Evolutionary conservation across 2,888 invertebrate genomes (phyloP), one percentile per base, ranked within the genome.

Genomic region (Trichopria drosophilae): DNA sequence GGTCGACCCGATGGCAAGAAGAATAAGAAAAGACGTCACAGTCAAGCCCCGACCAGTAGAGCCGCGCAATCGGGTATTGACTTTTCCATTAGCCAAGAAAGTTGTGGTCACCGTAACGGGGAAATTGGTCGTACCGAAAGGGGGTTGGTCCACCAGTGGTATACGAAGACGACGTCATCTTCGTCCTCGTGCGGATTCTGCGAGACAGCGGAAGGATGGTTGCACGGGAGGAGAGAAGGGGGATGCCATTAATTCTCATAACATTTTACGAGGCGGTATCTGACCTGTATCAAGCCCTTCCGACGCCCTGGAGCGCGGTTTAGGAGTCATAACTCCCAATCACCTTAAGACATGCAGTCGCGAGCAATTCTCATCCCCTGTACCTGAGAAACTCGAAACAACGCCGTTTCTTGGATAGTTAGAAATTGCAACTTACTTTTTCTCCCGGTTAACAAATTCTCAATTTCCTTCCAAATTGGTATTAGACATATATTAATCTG

Each of bases 311-410:
- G 59, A 69, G 67, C 68, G 67, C 69, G 67, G 67, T 73, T 72
- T 71, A 72, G 72, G 72, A 73, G 64, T 71, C 73, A 70, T 73
- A 74, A 73, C 73, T 74, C 65, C 72, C 72, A 72, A 73, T 73
- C 72, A 72, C 72, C 71, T 67, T 66, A 67, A 71, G 73, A 73
- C 71, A 71, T 68, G 71, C 72, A 71, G 73, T 71, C 67, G 66
- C 63, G 61, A 62, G 62, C 70, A 68, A 68, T 72, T 68, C 68
- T 62, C 64, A 34, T 45, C 50, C 37, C 42, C 36, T 44, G 28
- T 47, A 51, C 50, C 56, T 49, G 55, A 40, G 41, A 53, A 53
- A 13, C 47, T 34, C 37, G 32, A 29, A 40, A 46, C 35, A 43
- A 51, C 40, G 50, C 34, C 41, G 48, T 53, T 42, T n/a, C n/a